Base-by-base conservation (phyloP, 2,797 vertebrate species). In the Enteromius argenteus region DNA sequence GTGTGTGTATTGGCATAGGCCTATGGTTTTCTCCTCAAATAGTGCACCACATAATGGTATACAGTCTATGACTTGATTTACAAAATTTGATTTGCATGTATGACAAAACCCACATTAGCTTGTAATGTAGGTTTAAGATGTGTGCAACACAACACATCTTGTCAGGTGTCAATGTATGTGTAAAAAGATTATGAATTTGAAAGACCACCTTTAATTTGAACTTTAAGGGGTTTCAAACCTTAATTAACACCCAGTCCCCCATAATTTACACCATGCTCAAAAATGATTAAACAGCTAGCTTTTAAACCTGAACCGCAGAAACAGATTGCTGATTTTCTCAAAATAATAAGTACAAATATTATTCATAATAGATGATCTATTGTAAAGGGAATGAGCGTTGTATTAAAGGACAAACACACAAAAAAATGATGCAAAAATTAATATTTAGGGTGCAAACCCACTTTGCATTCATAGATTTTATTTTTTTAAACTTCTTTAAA, bases 401-500 rank as follows among this genome's bases (percentile, higher is more conserved):
- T 60, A 39, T 44, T 72, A 46, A 71, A 82, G 1, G 51, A 64
- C 27, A 83, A 17, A 74, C 19, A 79, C 58, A 56, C 68, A 49
- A 53, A 11, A 27, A 49, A 82, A 74, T 44, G 0, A 74, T 5
- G 32, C 51, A 46, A 46, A 58, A 46, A 8, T 32, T 0, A 17
- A 35, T 58, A 84, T 72, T 78, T 62, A 77, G 71, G 58, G 53
- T 64, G 73, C 60, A 68, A 39, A 68, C 44, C 27, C 56, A 42
- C 49, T 58, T 83, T 51, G 86, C 87, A 85, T 87, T 87, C 86
- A 86, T 84, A 81, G 42, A 27, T 81, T 89, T 87, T 84, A 87
- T 88, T 89, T 39, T 73, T 84, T 85, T 81, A 68, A 69, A 46
- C 58, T 58, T 80, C 60, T 67, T 83, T 75, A 79, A 56, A 83